Evolutionary conservation across 2,888 invertebrate genomes (phyloP), one percentile per base, ranked within the genome.

Genomic region (Xanthorhoe designata): DNA sequence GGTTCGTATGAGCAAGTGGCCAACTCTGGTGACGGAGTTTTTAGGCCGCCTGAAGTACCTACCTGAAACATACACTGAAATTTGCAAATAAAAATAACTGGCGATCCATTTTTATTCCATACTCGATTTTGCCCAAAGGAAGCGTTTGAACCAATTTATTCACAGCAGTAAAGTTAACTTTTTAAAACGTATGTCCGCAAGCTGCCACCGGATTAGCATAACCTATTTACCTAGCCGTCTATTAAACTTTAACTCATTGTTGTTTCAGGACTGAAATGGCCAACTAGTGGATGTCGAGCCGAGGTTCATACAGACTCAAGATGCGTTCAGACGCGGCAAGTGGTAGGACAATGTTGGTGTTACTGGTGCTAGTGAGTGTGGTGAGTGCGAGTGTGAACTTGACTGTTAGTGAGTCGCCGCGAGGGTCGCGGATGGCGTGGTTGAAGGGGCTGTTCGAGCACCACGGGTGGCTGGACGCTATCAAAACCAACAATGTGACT

Each of bases 371-470:
- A 76, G 89, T 91, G 84, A 85, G 90, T 91, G 89, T 79, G 45
- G 90, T 89, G 79, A 78, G 88, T 87, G 91, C 83, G 5, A 84
- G 80, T 79, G 84, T 88, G 78, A 91, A 90, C 84, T 78, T 75
- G 50, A 85, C 83, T 35, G 70, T 70, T 15, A 74, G 67, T 64
- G 76, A 73, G 56, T n/a, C 24, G 17, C 66, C 77, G 62, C 75
- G 76, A 5, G 74, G 75, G n/a, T 92, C 94, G 0, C 89, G 94
- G 61, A 94, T 96, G 88, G 94, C 95, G 70, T 96, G 96, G 96
- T 87, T 96, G 83, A 91, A 93, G 69, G 92, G 94, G 60, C 82
- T 96, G 53, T 94, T 96, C 79, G 95, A 96, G 79, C 96, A 96
- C 58, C 94, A 95, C 72, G 91, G 89, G 68, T 95, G 95, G 95